A percentile compares a stretch with the other conserved stretches of the same genome.
phyloP scores from a whole-genome alignment of 2,888 invertebrate species.

The Nemapogon koenigi region DNA sequence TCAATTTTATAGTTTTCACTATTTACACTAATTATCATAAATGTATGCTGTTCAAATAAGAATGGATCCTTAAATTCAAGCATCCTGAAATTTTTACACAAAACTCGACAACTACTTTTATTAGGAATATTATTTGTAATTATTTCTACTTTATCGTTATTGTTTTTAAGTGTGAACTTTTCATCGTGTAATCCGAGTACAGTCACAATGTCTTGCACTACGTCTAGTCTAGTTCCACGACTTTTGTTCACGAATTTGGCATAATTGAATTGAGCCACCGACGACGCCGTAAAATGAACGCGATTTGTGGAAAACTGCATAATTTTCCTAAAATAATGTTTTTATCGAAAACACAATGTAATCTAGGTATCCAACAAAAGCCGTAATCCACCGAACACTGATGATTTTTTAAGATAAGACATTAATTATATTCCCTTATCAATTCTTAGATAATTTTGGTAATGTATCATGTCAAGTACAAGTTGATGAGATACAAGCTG shows the following conservation, averaged over 20 bases:
- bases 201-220: constrained; percentile 43
- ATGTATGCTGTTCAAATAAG: too few species aligned
- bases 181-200: constrained; percentile 44
- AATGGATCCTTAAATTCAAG: too few species aligned
- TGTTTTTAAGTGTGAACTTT: constrained; percentile 19
- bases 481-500: too few species aligned
- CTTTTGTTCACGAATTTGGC: constrained; percentile 39
- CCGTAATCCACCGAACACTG: background rate
- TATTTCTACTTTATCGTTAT: too few species aligned
- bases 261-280: constrained; percentile 48
- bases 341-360: background rate
- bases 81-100: too few species aligned
- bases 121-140: too few species aligned
- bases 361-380: background rate
- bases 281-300: constrained; percentile 42
- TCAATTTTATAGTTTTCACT: constrained; percentile 6
- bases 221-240: constrained; percentile 32
- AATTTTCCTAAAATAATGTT: background rate
- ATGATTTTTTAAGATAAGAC: background rate
- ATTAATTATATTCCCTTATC: background rate
- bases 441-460: background rate
- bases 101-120: too few species aligned
- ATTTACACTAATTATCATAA: constrained; percentile 10
- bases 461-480: too few species aligned
- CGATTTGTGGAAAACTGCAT: constrained; percentile 49